Percentiles rank a stretch among this genome's conserved stretches.
Evolutionary conservation across 2,797 vertebrate genomes (phyloP).

Genomic region (Nyctalus aviator): DNA sequence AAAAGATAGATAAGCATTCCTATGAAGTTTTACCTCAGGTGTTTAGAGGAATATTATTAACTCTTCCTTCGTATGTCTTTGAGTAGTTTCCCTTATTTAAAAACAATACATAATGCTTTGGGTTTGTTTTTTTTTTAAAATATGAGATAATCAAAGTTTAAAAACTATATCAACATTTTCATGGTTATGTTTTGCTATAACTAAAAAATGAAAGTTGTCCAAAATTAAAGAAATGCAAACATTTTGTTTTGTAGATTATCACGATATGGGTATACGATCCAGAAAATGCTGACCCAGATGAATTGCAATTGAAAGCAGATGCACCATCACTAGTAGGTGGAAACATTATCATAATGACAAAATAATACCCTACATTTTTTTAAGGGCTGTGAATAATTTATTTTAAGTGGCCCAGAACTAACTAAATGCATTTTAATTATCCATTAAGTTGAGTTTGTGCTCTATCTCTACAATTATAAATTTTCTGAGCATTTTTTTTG

Average conservation of each 20-base stretch:
- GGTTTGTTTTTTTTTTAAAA: not conserved
- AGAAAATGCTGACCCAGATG: conserved; percentile 56
- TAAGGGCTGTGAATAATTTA: not conserved
- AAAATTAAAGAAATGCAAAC: conserved; percentile 56
- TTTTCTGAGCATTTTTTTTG: not conserved
- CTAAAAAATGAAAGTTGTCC: conserved; percentile 27
- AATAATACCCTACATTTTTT: not conserved
- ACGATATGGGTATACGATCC: conserved; percentile 73
- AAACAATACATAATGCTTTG: not conserved
- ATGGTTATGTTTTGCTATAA: conserved; percentile 16
- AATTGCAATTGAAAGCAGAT: not conserved
- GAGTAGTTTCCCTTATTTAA: not conserved
- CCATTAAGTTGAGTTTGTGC: not conserved
- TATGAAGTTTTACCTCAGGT: not conserved
- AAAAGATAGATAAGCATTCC: not conserved
- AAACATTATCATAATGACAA: conserved; percentile 23
- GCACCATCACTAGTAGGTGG: conserved; percentile 57
- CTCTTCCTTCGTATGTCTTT: not conserved
- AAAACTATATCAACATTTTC: not conserved
- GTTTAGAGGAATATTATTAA: not conserved
- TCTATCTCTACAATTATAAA: not conserved
- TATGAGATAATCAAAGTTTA: not conserved
- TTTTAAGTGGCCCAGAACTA: not conserved
- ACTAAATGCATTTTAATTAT: not conserved
- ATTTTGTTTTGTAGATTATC: conserved; percentile 55